A percentile compares a stretch with the other conserved stretches of the same genome.
Evolutionary conservation across 2,888 invertebrate species (phyloP).

Genomic region (Epirrita christyi): DNA sequence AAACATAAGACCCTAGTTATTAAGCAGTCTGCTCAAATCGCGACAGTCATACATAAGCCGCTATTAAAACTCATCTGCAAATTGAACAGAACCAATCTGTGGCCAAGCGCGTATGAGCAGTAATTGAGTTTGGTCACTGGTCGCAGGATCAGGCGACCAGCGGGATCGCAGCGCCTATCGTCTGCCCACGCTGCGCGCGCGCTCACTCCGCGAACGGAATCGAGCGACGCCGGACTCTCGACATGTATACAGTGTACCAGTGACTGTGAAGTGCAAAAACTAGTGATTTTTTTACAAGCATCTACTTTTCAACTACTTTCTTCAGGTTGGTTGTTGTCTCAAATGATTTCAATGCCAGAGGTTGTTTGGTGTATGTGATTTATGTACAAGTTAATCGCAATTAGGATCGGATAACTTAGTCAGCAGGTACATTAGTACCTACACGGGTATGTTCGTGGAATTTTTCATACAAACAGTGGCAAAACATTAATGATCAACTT

Average conservation of each 20-base stretch:
- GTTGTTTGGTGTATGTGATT: conserved; percentile 16
- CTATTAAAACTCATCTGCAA: conserved; percentile 12
- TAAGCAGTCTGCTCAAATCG: background rate
- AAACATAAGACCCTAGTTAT: no score
- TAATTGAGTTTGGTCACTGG: conserved; percentile 57
- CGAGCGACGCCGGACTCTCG: conserved; percentile 62
- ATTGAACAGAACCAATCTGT: no score
- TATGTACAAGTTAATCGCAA: conserved; percentile 15
- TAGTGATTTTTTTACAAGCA: conserved; percentile 40
- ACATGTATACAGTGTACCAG: conserved; percentile 44
- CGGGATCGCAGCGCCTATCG: conserved; percentile 56
- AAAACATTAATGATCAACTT: conserved; percentile 7
- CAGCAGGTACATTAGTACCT: conserved; percentile 15
- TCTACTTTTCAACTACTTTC: conserved; percentile 10
- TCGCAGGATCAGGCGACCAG: conserved; percentile 69
- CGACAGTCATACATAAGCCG: background rate
- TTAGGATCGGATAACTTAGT: conserved; percentile 19
- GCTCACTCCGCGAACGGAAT: conserved; percentile 67
- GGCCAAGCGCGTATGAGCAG: conserved; percentile 42
- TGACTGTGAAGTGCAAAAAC: conserved; percentile 45
- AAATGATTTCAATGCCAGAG: background rate
- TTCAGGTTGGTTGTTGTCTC: conserved; percentile 63
- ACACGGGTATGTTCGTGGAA: conserved; percentile 24
- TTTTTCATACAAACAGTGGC: conserved; percentile 25
- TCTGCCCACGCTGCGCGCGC: conserved; percentile 62